These are phyloP conservation scores for Cydia fagiglandana DNA, from an alignment of 1,140 invertebrate genomes.

Conservation along the genomic window DNA sequence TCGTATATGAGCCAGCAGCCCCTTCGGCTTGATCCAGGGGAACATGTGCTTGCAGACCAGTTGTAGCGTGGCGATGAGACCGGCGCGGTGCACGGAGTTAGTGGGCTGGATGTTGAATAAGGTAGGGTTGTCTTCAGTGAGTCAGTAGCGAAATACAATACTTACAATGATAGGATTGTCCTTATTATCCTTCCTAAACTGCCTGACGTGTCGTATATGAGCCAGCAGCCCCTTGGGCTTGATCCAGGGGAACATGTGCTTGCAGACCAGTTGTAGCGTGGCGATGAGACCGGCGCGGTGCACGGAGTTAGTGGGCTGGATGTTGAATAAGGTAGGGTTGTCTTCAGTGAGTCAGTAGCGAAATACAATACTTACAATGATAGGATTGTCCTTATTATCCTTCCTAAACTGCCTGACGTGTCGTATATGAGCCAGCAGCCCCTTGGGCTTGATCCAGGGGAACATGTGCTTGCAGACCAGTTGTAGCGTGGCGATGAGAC, in stretches of 20 bases:
- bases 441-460: constrained; percentile 44
- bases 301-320: not conserved
- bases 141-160: constrained; percentile 37
- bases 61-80: constrained; percentile 39
- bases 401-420: constrained; percentile 36
- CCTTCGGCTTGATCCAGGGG: constrained; percentile 45
- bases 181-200: constrained; percentile 27
- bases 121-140: constrained; percentile 42
- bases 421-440: constrained; percentile 45
- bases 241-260: constrained; percentile 57
- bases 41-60: constrained; percentile 54
- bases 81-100: constrained; percentile 37
- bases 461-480: constrained; percentile 54
- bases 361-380: constrained; percentile 49
- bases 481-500: constrained; percentile 39
- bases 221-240: constrained; percentile 36
- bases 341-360: constrained; percentile 34
- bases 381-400: constrained; percentile 45
- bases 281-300: constrained; percentile 43
- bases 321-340: constrained; percentile 47
- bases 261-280: constrained; percentile 42
- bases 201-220: constrained; percentile 45
- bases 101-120: constrained; percentile 37
- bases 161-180: constrained; percentile 56
- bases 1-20: constrained; percentile 45